phyloP scores from a whole-genome alignment of 2,113 vertebrate species.

The Phyllopteryx taeniolatus region DNA sequence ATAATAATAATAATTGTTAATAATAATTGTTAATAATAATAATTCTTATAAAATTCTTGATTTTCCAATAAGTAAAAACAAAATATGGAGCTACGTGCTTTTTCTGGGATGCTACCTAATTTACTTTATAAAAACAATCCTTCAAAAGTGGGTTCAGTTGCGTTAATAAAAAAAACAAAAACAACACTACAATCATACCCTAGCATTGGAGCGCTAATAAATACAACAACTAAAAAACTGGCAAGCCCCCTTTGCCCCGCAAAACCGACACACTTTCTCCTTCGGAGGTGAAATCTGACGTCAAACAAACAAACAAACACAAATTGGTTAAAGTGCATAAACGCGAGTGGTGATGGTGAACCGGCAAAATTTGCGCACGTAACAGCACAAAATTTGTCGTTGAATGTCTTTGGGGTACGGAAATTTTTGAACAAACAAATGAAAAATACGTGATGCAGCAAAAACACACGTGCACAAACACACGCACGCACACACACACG shows the following conservation, averaged over 20 bases:
- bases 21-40: too few relatives aligned
- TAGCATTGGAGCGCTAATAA: background rate
- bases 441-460: background rate
- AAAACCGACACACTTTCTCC: background rate
- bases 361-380: background rate
- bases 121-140: background rate
- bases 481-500: background rate
- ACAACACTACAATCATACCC: background rate
- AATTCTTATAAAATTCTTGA: too few relatives aligned
- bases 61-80: too few relatives aligned
- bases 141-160: background rate
- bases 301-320: constrained; percentile 27
- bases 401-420: background rate
- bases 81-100: background rate
- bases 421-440: background rate
- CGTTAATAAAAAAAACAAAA: background rate
- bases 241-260: background rate
- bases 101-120: background rate
- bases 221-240: background rate
- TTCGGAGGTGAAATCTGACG: constrained; percentile 25
- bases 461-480: too few relatives aligned
- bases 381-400: background rate
- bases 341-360: constrained; percentile 33
- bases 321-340: constrained; percentile 60
- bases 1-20: too few relatives aligned